Base-by-base conservation (phyloP, 2,113 vertebrate species). In the Lichenostomus cassidix region DNA sequence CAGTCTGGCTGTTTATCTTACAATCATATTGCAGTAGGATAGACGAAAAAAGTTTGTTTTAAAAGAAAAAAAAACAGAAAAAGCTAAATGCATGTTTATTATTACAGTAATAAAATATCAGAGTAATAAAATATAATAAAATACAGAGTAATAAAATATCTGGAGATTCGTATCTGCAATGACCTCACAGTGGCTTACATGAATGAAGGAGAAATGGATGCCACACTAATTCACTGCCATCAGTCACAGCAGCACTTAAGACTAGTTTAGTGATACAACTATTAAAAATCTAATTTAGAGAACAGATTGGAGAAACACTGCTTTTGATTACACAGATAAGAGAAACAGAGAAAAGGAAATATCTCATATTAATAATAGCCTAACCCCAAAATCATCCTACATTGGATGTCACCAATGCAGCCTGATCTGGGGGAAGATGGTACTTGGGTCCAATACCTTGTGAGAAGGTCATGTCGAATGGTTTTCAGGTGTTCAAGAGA, bases 401-500 rank as follows among this genome's bases (percentile, higher is more conserved):
- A 76, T 0, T 55, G 44, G 39, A 49, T 89, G 74, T 88, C 41
- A 83, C 20, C 55, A 59, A 21, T 67, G 64, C 47, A 95, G 27
- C 20, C 62, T 67, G 28, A 69, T 33, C 42, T 23, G 31, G 31
- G 11, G 12, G 11, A 92, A 62, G 63, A 33, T 0, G 0, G 22
- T 31, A 14, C 37, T 46, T 77, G 65, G 55, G 89, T 86, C 41
- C 80, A 82, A 6, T 98, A 99, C 99, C 98, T 99, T 83, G 97
- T 17, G 52, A 99, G 98, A 67, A 99, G 98, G 49, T 99, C 97
- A 0, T 99, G 99, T 62, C 70, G 98, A 89, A 99, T 96, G 21
- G 99, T 99, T 97, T 99, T 99, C 94, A 99, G 68, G 89, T 99
- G 97, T 33, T 97, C 18, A 27, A 99, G 98, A 91, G 98, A 97